These are phyloP conservation scores for Entomyzon cyanotis DNA, from an alignment of 2,113 vertebrate species.

Conservation along the genomic window DNA sequence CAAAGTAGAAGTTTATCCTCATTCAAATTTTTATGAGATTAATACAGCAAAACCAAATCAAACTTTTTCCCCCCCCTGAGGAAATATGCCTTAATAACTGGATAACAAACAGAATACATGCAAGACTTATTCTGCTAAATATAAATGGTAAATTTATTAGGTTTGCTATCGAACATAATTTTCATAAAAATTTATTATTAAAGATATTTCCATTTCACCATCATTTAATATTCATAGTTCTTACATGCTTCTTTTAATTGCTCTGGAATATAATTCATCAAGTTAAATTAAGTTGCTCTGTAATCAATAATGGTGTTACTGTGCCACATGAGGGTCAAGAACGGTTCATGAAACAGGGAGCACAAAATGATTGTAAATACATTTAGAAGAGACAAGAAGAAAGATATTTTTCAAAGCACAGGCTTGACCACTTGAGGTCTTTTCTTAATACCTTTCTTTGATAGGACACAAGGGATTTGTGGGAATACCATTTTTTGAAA, in stretches of 20 bases:
- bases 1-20: background rate
- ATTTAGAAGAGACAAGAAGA: background rate
- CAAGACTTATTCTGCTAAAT: background rate
- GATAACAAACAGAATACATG: background rate
- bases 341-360: background rate
- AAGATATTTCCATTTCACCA: background rate
- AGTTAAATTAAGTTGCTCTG: background rate
- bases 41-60: background rate
- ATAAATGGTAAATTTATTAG: background rate
- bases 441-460: background rate
- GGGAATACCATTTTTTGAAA: background rate
- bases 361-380: background rate
- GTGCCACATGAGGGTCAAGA: background rate
- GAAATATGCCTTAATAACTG: background rate
- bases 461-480: background rate
- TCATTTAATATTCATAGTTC: background rate
- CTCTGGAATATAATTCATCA: background rate
- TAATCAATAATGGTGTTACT: background rate
- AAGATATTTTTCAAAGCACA: background rate
- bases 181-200: background rate
- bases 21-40: background rate
- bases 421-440: background rate
- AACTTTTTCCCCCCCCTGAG: fast-evolving
- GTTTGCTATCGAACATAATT: background rate
- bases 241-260: background rate